These are phyloP conservation scores for Hydrolagus colliei DNA, from an alignment of 2,797 vertebrate genomes.

Conservation along the genomic window DNA sequence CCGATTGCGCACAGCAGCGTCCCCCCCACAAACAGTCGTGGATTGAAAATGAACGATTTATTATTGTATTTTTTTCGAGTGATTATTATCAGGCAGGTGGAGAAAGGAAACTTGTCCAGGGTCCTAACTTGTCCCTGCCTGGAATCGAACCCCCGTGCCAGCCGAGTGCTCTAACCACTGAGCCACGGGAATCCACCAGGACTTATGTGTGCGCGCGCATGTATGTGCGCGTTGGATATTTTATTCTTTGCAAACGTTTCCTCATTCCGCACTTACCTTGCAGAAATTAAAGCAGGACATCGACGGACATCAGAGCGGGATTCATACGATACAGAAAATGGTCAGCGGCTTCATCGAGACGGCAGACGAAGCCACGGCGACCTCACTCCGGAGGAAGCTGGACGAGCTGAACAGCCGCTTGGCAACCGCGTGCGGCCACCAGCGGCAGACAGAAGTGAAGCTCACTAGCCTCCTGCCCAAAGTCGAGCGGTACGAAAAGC, in stretches of 20 bases:
- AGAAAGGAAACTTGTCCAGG: no score
- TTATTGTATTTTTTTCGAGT: no score
- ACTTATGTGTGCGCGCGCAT: no score
- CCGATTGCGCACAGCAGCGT: no score
- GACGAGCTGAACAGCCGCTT: conserved; percentile 65
- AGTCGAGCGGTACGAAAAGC: conserved; percentile 78
- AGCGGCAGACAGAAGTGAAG: conserved; percentile 65
- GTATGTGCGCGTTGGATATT: background rate
- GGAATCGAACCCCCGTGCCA: no score
- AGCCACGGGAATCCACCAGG: no score
- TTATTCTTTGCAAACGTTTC: background rate
- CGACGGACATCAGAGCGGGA: conserved; percentile 77
- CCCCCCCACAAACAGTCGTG: no score
- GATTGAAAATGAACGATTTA: no score
- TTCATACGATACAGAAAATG: conserved; percentile 81
- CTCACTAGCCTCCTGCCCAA: conserved; percentile 75
- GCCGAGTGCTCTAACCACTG: no score
- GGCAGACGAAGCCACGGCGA: conserved; percentile 65
- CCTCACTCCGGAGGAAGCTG: conserved; percentile 69
- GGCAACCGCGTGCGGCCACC: conserved; percentile 62
- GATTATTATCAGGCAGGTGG: no score
- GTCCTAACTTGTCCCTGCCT: no score
- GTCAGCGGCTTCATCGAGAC: conserved; percentile 73
- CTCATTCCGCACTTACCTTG: background rate
- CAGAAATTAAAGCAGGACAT: conserved; percentile 94